A percentile compares a stretch with the other conserved stretches of the same genome.
phyloP scores from a whole-genome alignment of 2,797 vertebrate genomes.

The Vireo griseus region DNA sequence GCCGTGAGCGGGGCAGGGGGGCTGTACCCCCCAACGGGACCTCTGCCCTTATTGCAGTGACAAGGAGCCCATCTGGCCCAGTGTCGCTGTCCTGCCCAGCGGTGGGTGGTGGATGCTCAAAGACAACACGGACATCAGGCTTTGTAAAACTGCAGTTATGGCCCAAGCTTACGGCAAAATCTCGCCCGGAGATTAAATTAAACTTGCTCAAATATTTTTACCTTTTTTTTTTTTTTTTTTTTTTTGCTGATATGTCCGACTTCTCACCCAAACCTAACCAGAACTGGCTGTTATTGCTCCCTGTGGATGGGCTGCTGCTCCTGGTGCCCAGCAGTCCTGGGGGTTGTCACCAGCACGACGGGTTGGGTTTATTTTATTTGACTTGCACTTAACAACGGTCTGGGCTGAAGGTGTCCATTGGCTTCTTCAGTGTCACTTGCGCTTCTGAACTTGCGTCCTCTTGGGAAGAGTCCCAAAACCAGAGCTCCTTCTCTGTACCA shows the following conservation, averaged over 20 bases:
- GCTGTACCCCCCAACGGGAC: not conserved
- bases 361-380: not conserved
- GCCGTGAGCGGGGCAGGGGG: not conserved
- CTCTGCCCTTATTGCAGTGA: not conserved
- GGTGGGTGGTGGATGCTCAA: not conserved
- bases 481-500: not conserved
- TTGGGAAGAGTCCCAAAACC: not conserved
- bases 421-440: not conserved
- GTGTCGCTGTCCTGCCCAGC: accelerated
- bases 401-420: not conserved
- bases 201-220: constrained; percentile 6
- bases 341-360: not conserved
- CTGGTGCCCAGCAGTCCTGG: not conserved
- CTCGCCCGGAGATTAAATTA: constrained; percentile 77
- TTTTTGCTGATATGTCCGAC: not conserved
- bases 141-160: constrained; percentile 26
- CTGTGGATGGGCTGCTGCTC: not conserved
- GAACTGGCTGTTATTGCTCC: constrained; percentile 64
- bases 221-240: not conserved
- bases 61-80: not conserved
- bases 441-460: not conserved
- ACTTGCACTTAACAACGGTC: not conserved
- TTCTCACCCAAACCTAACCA: not conserved
- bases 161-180: constrained; percentile 47
- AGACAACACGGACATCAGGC: not conserved